Conservation (phyloP, 2,113 vertebrate species). For the Anoplopoma fimbria region DNA sequence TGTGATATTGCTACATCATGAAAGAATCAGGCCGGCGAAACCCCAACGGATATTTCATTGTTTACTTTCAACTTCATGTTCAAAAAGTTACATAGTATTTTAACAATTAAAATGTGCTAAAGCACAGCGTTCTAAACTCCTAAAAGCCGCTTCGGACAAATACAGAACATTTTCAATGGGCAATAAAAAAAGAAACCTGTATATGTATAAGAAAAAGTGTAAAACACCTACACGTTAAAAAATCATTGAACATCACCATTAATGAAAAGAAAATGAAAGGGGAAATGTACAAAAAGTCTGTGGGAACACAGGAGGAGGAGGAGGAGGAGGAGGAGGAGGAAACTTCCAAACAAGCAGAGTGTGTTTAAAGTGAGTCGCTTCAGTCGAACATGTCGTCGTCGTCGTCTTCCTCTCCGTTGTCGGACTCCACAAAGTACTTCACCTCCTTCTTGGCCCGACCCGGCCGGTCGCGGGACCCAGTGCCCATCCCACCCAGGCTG, state of each 20-base stretch:
- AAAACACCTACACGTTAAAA: conserved; percentile 98
- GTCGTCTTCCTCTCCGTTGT: conserved; percentile 90
- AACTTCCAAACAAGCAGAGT: background rate
- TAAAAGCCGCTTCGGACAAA: conserved; percentile 95
- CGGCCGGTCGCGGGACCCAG: conserved; percentile 84
- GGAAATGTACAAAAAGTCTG: conserved; percentile 99
- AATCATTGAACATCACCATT: conserved; percentile 96
- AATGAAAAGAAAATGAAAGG: conserved; percentile 92
- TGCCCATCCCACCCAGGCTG: conserved; percentile 75
- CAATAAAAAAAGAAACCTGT: conserved; percentile 94
- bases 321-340: conserved; percentile 73
- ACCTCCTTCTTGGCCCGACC: conserved; percentile 95
- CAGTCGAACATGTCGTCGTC: conserved; percentile 96
- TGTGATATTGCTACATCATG: background rate
- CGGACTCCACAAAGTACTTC: conserved; percentile 94
- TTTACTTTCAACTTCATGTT: conserved; percentile 98
- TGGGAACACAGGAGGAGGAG: conserved; percentile 85
- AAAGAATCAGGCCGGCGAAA: conserved; percentile 26
- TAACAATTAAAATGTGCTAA: conserved; percentile 97
- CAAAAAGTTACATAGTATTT: conserved; percentile 93
- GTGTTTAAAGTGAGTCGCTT: conserved; percentile 81
- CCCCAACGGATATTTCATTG: conserved; percentile 86
- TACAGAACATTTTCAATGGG: conserved; percentile 96
- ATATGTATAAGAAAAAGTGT: conserved; percentile 97
- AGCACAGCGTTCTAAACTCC: conserved; percentile 93